phyloP scores from a whole-genome alignment of 2,888 invertebrate species.

The Athetis lepigone region DNA sequence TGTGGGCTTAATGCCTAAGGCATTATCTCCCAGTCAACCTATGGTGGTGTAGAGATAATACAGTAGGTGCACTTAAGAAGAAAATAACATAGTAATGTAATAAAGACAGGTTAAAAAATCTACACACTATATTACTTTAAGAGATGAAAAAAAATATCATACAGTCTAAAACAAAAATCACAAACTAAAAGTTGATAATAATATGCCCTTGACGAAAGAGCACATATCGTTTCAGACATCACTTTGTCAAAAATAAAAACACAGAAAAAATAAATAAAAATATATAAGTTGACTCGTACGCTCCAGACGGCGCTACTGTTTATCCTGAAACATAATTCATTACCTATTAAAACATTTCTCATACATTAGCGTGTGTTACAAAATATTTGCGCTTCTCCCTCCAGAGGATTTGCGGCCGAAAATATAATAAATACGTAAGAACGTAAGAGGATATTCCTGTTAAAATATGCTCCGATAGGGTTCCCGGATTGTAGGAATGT shows the following conservation, averaged over 20 bases:
- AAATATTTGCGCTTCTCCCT: slow-evolving; percentile 46
- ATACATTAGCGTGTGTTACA: slow-evolving; percentile 37
- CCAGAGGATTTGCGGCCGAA: slow-evolving; percentile 53
- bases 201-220: no score
- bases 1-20: no score
- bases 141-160: no score
- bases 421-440: slow-evolving; percentile 56
- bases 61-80: no score
- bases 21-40: no score
- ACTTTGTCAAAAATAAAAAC: neutral
- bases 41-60: no score
- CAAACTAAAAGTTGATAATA: no score
- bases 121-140: no score
- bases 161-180: no score
- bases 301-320: neutral
- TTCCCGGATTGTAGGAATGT: slow-evolving; percentile 37
- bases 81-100: no score
- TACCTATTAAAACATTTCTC: slow-evolving; percentile 43
- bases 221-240: no score
- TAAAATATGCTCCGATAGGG: slow-evolving; percentile 57
- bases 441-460: slow-evolving; percentile 54
- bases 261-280: neutral
- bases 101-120: no score
- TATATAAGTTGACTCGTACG: neutral
- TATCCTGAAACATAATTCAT: slow-evolving; percentile 26